Evolutionary conservation across 1,140 invertebrate genomes (phyloP).

Genomic region (Zophobas atratus): DNA sequence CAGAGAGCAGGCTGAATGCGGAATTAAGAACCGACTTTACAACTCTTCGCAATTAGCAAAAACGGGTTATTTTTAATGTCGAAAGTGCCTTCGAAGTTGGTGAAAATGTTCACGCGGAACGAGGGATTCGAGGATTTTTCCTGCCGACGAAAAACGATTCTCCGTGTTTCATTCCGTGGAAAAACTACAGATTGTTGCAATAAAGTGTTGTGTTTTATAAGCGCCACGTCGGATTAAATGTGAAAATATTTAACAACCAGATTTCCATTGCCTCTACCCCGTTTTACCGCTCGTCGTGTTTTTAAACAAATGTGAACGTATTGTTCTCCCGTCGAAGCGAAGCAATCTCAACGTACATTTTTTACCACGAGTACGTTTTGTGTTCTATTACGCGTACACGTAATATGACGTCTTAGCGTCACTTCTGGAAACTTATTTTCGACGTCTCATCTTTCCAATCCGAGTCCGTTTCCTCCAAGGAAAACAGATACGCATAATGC

Average conservation of each 20-base stretch:
- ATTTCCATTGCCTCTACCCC: conserved; percentile 15
- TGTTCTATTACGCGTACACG: too few species aligned
- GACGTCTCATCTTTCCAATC: too few species aligned
- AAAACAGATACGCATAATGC: neutral
- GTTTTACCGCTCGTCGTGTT: neutral
- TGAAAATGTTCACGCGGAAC: conserved; percentile 10
- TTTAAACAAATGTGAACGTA: neutral
- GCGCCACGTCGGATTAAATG: conserved; percentile 18
- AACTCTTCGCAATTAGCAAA: conserved; percentile 29
- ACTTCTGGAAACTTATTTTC: too few species aligned
- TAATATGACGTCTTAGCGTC: too few species aligned
- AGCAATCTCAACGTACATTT: too few species aligned
- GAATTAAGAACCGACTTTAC: conserved; percentile 20
- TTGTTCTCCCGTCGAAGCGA: neutral
- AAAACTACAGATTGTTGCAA: conserved; percentile 24
- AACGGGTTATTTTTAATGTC: conserved; percentile 31
- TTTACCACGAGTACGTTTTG: too few species aligned
- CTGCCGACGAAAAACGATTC: neutral
- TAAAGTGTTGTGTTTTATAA: conserved; percentile 15
- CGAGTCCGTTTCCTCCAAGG: neutral
- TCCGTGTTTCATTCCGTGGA: conserved; percentile 8
- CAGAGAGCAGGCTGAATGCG: conserved; percentile 8
- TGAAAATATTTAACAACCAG: conserved; percentile 29
- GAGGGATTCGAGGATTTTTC: neutral
- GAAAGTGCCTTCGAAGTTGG: neutral